phyloP scores from a whole-genome alignment of 2,797 vertebrate species.

The Euphonia xanthogaster region DNA sequence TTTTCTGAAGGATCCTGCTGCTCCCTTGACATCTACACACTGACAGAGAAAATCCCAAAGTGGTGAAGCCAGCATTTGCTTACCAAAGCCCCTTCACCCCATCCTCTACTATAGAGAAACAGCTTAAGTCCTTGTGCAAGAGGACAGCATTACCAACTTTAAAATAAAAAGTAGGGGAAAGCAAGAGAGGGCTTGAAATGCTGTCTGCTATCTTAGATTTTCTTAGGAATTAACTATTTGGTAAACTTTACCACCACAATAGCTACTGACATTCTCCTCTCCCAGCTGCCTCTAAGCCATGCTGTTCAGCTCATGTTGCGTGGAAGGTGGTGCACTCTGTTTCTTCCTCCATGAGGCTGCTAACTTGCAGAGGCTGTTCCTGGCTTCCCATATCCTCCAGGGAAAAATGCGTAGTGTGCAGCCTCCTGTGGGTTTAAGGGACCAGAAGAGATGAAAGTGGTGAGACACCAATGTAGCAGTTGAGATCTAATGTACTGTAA shows the following conservation, averaged over 20 bases:
- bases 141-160: not conserved
- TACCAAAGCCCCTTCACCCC: not conserved
- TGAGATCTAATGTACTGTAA: not conserved
- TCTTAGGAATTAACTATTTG: not conserved
- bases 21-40: not conserved
- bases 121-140: not conserved
- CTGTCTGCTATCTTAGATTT: not conserved
- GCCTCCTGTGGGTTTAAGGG: not conserved
- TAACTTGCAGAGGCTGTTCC: not conserved
- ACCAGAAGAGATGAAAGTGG: not conserved
- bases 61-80: not conserved
- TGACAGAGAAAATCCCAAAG: not conserved
- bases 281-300: not conserved
- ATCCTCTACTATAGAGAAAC: not conserved
- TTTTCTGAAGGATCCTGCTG: not conserved
- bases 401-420: rapidly evolving
- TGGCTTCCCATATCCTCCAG: not conserved
- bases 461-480: not conserved
- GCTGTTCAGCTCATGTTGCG: not conserved
- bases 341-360: not conserved
- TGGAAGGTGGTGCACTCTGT: not conserved
- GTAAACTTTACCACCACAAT: not conserved
- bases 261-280: not conserved
- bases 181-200: not conserved
- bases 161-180: not conserved